Conservation (phyloP, 2,888 invertebrate genomes). For the Nephrotoma flavescens region DNA sequence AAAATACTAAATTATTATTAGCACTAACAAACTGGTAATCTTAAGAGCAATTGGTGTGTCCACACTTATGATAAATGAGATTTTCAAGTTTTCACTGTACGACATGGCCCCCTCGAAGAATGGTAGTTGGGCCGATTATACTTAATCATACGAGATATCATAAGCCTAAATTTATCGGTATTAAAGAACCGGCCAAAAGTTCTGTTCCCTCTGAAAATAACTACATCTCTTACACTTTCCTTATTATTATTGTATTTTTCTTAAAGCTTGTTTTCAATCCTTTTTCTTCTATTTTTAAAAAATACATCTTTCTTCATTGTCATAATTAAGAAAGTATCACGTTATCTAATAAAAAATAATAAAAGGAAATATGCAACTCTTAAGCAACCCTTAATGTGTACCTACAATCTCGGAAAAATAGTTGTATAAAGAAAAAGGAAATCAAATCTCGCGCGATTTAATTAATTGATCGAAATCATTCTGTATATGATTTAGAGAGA, state of each 20-base stretch:
- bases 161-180: too few species aligned
- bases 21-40: too few species aligned
- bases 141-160: too few species aligned
- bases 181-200: too few species aligned
- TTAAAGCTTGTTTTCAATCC: not conserved
- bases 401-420: not conserved
- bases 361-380: not conserved
- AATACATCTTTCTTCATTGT: not conserved
- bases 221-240: too few species aligned
- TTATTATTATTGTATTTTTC: not conserved
- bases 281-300: not conserved
- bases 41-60: too few species aligned
- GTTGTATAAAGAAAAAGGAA: not conserved
- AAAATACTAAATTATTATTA: too few species aligned
- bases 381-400: not conserved
- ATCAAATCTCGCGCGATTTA: not conserved
- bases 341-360: not conserved
- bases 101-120: too few species aligned
- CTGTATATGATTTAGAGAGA: not conserved
- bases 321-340: not conserved
- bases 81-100: too few species aligned
- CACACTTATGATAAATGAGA: too few species aligned
- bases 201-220: too few species aligned
- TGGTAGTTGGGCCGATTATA: too few species aligned
- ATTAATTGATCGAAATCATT: not conserved